Percentiles rank a stretch among this genome's conserved stretches.
Conservation (phyloP, 2,797 vertebrate species). For the Manis crassicaudata region DNA sequence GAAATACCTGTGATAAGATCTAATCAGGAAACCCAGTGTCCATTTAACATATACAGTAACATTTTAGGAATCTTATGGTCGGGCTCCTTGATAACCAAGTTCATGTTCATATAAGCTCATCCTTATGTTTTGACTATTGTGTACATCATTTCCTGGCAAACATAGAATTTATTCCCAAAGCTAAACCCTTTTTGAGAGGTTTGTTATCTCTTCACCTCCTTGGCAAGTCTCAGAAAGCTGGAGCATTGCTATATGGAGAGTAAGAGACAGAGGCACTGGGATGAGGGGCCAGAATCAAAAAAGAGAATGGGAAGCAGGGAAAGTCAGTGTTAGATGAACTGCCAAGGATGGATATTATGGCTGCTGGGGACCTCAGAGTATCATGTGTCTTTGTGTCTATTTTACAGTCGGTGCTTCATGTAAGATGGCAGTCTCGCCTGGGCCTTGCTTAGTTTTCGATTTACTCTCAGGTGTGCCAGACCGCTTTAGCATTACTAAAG, state of each 20-base stretch:
- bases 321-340: slow-evolving; percentile 95
- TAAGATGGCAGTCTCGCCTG: slow-evolving; percentile 87
- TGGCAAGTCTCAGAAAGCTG: slow-evolving; percentile 90
- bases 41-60: slow-evolving; percentile 85
- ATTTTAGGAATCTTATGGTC: slow-evolving; percentile 87
- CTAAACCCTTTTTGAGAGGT: slow-evolving; percentile 92
- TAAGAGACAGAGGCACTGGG: slow-evolving; percentile 79
- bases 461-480: slow-evolving; percentile 85
- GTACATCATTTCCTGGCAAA: slow-evolving; percentile 91
- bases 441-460: slow-evolving; percentile 86
- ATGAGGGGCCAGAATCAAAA: slow-evolving; percentile 81
- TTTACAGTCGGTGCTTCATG: slow-evolving; percentile 89
- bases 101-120: slow-evolving; percentile 84
- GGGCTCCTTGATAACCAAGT: slow-evolving; percentile 87
- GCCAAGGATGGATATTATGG: slow-evolving; percentile 93
- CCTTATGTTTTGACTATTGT: slow-evolving; percentile 88
- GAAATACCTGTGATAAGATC: slow-evolving; percentile 88
- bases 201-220: slow-evolving; percentile 94
- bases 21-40: slow-evolving; percentile 89
- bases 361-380: slow-evolving; percentile 91
- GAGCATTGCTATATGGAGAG: slow-evolving; percentile 89
- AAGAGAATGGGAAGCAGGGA: slow-evolving; percentile 89
- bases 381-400: slow-evolving; percentile 90
- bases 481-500: slow-evolving; percentile 81
- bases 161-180: slow-evolving; percentile 90